These are phyloP conservation scores for Ectropis grisescens DNA, from an alignment of 1,140 invertebrate species.

Conservation along the genomic window DNA sequence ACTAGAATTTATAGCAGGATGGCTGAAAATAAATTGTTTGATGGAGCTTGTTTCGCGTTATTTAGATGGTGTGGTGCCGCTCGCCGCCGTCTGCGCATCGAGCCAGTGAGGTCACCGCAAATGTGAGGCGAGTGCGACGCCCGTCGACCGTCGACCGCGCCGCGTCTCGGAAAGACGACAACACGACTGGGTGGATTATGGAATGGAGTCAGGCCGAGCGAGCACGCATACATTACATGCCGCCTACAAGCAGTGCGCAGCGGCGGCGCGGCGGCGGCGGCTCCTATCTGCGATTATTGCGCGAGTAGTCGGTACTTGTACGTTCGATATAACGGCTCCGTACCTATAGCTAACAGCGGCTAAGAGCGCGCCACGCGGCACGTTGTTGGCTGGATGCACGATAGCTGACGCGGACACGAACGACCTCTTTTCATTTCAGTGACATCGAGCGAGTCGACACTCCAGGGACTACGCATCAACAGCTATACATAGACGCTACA, in stretches of 20 bases:
- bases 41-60: no score
- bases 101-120: conserved; percentile 43
- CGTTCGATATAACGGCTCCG: conserved; percentile 49
- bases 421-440: conserved; percentile 62
- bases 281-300: conserved; percentile 34
- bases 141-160: conserved; percentile 18
- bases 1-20: no score
- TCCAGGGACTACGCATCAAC: no score
- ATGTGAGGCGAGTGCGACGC: conserved; percentile 31
- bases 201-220: conserved; percentile 27
- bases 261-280: conserved; percentile 1
- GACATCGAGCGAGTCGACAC: conserved; percentile 29
- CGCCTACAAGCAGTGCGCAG: conserved; percentile 32
- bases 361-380: conserved; percentile 24
- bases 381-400: conserved; percentile 36
- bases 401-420: conserved; percentile 36
- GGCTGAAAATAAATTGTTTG: no score
- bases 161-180: conserved; percentile 16
- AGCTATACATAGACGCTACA: no score
- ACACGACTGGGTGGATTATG: conserved; percentile 27
- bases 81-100: conserved; percentile 29
- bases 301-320: conserved; percentile 14
- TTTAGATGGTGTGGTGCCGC: conserved; percentile 30
- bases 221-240: conserved; percentile 54
- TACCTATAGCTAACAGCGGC: no score